Conservation (phyloP, 2,888 invertebrate genomes). For the Drosophila subsilvestris region DNA sequence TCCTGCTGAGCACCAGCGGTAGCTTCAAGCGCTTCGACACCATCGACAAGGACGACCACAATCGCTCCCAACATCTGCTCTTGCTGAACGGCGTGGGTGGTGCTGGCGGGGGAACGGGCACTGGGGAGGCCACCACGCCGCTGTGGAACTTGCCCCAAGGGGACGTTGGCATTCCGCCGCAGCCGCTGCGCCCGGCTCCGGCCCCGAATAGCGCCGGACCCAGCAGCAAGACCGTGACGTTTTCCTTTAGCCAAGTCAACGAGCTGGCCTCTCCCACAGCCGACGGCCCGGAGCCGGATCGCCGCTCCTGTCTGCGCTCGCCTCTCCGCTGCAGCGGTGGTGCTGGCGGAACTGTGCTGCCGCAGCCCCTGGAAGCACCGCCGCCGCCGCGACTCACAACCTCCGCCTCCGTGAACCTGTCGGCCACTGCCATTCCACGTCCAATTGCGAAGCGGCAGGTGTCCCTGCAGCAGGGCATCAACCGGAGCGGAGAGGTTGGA, state of each 20-base stretch:
- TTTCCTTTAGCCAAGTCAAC: slow-evolving; percentile 70
- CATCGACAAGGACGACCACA: slow-evolving; percentile 85
- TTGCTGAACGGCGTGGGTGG: slow-evolving; percentile 31
- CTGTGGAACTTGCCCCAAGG: slow-evolving; percentile 82
- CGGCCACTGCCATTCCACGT: slow-evolving; percentile 81
- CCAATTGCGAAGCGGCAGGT: slow-evolving; percentile 82
- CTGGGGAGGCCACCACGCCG: slow-evolving; percentile 70
- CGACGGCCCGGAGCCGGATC: slow-evolving; percentile 33
- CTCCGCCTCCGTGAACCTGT: slow-evolving; percentile 62
- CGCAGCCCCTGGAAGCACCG: slow-evolving; percentile 76
- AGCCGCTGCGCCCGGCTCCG: slow-evolving; percentile 88
- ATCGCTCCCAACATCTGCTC: slow-evolving; percentile 72
- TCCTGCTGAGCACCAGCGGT: slow-evolving; percentile 86
- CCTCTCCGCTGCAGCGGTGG: not conserved
- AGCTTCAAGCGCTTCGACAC: slow-evolving; percentile 88
- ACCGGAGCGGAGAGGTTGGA: slow-evolving; percentile 32
- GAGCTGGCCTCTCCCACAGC: slow-evolving; percentile 40
- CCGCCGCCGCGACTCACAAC: slow-evolving; percentile 69
- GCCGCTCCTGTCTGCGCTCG: slow-evolving; percentile 59
- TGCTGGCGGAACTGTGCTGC: slow-evolving; percentile 36
- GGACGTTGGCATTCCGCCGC: slow-evolving; percentile 86
- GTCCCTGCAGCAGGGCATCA: slow-evolving; percentile 74
- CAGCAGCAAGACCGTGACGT: slow-evolving; percentile 76
- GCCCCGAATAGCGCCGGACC: slow-evolving; percentile 71
- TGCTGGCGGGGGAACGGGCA: slow-evolving; percentile 4